Conservation (phyloP, 2,888 invertebrate genomes). For the Ichneumoninae sp. region DNA sequence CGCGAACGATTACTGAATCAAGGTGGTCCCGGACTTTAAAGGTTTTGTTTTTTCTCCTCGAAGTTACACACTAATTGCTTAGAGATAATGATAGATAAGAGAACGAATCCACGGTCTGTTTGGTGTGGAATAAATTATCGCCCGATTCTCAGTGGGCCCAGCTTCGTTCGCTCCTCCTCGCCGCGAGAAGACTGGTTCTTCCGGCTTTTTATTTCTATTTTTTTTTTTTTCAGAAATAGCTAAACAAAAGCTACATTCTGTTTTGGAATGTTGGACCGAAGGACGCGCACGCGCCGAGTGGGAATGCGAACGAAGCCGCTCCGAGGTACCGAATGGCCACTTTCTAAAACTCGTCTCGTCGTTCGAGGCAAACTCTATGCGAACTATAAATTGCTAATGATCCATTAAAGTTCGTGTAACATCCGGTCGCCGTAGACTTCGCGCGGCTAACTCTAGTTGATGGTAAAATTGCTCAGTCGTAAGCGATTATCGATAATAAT, state of each 20-base stretch:
- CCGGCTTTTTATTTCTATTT: neutral
- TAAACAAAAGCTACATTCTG: neutral
- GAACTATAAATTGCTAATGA: constrained; percentile 37
- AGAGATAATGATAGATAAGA: constrained; percentile 45
- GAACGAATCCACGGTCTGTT: constrained; percentile 33
- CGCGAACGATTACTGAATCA: constrained; percentile 30
- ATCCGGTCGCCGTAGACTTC: constrained; percentile 38
- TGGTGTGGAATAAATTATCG: constrained; percentile 57
- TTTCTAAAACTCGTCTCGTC: constrained; percentile 45
- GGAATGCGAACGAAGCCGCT: constrained; percentile 52
- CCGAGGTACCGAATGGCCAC: constrained; percentile 53
- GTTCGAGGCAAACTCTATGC: neutral
- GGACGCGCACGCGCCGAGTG: constrained; percentile 3
- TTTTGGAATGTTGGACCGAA: constrained; percentile 36
- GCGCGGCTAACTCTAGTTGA: constrained; percentile 39
- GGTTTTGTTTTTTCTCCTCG: constrained; percentile 17
- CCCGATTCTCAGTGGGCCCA: constrained; percentile 19
- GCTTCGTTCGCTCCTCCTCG: constrained; percentile 25
- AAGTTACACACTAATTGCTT: constrained; percentile 31
- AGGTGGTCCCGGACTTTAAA: constrained; percentile 38
- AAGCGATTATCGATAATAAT: constrained; percentile 46
- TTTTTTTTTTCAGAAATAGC: constrained; percentile 5
- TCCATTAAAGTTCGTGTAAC: constrained; percentile 22
- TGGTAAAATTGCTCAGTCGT: constrained; percentile 59
- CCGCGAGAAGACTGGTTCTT: neutral